phyloP scores from a whole-genome alignment of 2,113 vertebrate species.

The Psephotus haematonotus region DNA sequence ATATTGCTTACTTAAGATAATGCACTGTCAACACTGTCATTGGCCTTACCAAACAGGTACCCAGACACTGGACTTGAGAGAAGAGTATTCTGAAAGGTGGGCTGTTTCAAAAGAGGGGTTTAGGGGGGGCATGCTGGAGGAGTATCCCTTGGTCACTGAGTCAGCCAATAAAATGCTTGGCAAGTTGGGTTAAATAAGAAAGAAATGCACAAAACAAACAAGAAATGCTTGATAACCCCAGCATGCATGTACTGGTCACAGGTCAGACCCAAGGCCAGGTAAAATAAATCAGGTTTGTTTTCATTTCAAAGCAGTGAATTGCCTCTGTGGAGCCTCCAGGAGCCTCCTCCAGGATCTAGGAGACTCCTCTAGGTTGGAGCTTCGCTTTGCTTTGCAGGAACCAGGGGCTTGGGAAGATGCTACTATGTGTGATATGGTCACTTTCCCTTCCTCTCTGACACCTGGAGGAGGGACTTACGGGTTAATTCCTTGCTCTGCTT shows the following conservation, averaged over 20 bases:
- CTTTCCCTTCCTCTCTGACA: background rate
- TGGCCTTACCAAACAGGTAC: background rate
- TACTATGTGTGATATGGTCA: fast-evolving
- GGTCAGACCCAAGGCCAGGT: background rate
- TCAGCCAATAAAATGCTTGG: background rate
- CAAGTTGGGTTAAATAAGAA: background rate
- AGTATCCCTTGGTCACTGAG: background rate
- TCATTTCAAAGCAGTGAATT: background rate
- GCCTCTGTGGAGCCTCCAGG: background rate
- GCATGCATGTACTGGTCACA: too few relatives aligned
- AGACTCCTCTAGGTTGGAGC: background rate
- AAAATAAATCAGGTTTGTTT: background rate
- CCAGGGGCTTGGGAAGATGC: background rate
- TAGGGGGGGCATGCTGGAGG: background rate
- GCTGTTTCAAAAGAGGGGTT: background rate
- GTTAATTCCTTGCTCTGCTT: background rate
- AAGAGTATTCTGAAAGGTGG: background rate
- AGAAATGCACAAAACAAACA: background rate
- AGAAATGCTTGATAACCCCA: background rate
- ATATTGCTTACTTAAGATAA: background rate
- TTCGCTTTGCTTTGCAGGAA: background rate
- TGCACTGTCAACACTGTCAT: background rate
- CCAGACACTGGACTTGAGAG: background rate
- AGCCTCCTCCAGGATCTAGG: background rate
- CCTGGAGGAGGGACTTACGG: background rate